Conservation (phyloP, 1,140 invertebrate genomes). For the Drosophila tsacasi region DNA sequence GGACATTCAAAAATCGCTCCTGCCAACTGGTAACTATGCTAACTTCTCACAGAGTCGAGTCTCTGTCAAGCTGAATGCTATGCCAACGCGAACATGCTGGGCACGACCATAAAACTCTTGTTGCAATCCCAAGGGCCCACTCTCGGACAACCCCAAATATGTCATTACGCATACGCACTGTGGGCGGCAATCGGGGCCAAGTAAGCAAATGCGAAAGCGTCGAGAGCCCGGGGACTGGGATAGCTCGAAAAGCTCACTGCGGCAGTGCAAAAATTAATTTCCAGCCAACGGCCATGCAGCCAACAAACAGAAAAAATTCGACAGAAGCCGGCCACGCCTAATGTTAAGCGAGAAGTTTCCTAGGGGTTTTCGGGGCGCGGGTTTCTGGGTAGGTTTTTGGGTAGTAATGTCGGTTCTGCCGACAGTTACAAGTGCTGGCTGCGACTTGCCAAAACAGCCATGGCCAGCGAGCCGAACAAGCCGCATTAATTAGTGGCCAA, state of each 20-base stretch:
- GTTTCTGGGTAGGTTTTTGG: slow-evolving; percentile 1
- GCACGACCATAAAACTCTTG: slow-evolving; percentile 29
- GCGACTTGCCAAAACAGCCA: slow-evolving; percentile 49
- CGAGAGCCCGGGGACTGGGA: slow-evolving; percentile 5
- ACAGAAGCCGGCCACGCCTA: slow-evolving; percentile 51
- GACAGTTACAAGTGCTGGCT: slow-evolving; percentile 58
- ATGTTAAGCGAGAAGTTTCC: slow-evolving; percentile 17
- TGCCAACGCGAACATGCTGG: slow-evolving; percentile 21
- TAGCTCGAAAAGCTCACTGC: slow-evolving; percentile 28
- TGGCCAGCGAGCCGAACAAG: slow-evolving; percentile 66
- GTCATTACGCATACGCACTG: slow-evolving; percentile 61
- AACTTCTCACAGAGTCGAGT: slow-evolving; percentile 1
- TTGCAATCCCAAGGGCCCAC: slow-evolving; percentile 20
- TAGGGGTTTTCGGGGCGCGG: not conserved
- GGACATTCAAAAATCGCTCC: not conserved
- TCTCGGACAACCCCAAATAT: slow-evolving; percentile 36
- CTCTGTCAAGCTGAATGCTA: slow-evolving; percentile 18
- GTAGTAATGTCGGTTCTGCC: slow-evolving; percentile 10
- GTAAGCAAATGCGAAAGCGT: slow-evolving; percentile 34
- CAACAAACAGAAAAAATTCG: slow-evolving; percentile 29
- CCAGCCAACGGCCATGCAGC: slow-evolving; percentile 50
- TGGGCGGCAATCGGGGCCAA: slow-evolving; percentile 31
- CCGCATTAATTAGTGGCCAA: slow-evolving; percentile 80
- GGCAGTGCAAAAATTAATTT: slow-evolving; percentile 66
- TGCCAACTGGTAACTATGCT: not conserved